Percentiles rank a stretch among this genome's conserved stretches.
Evolutionary conservation across 1,140 invertebrate species (phyloP).

Genomic region (Aphaenogaster floridana): DNA sequence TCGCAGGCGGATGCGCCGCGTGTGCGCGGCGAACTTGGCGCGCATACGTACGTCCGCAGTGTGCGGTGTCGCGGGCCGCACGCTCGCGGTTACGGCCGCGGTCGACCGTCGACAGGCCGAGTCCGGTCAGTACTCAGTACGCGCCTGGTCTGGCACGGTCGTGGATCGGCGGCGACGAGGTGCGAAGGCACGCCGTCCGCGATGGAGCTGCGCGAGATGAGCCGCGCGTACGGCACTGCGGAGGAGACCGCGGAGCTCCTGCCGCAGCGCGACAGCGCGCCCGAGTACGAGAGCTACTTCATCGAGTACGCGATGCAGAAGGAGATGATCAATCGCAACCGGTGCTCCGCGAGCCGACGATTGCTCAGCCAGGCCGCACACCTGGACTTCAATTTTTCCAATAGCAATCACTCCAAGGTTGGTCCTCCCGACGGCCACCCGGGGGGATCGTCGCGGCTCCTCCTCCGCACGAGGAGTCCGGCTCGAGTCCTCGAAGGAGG

Average conservation of each 20-base stretch:
- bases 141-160: conserved; percentile 26
- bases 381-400: conserved; percentile 76
- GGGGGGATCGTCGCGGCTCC: not conserved
- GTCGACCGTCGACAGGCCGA: no score
- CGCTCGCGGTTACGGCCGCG: not conserved
- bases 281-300: conserved; percentile 82
- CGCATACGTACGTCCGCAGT: conserved; percentile 42
- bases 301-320: conserved; percentile 83
- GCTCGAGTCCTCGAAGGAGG: not conserved
- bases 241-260: conserved; percentile 82
- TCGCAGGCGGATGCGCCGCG: not conserved
- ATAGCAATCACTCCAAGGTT: conserved; percentile 81
- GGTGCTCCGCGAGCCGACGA: conserved; percentile 80
- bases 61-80: not conserved
- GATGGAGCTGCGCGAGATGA: conserved; percentile 84
- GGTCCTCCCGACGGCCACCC: conserved; percentile 61
- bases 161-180: not conserved
- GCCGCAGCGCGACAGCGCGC: conserved; percentile 73
- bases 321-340: conserved; percentile 83
- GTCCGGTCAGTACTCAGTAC: conserved; percentile 2
- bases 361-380: conserved; percentile 80
- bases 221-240: conserved; percentile 73
- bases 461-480: not conserved
- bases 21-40: conserved; percentile 15
- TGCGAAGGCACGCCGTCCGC: conserved; percentile 68